A percentile compares a stretch with the other conserved stretches of the same genome.
Evolutionary conservation across 1,140 invertebrate species (phyloP).

Genomic region (Sycobia sp.): DNA sequence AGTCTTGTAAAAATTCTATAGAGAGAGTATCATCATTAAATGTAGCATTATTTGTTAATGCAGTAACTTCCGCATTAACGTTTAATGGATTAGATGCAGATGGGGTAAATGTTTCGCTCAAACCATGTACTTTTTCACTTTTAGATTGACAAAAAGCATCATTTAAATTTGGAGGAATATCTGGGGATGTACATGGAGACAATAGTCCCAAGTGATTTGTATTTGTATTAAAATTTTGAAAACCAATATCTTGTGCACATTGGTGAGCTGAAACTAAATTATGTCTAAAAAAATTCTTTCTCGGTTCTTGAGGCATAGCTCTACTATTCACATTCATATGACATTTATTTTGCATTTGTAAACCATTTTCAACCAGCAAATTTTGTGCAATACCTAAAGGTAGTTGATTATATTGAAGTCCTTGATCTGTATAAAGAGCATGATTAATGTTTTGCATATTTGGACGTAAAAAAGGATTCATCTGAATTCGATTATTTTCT

Average conservation of each 20-base stretch:
- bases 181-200: slow-evolving; percentile 49
- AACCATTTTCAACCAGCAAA: slow-evolving; percentile 44
- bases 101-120: slow-evolving; percentile 52
- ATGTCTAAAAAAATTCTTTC: slow-evolving; percentile 41
- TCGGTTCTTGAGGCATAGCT: slow-evolving; percentile 55
- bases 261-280: slow-evolving; percentile 39
- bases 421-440: slow-evolving; percentile 31
- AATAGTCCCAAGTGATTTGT: slow-evolving; percentile 37
- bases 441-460: slow-evolving; percentile 45
- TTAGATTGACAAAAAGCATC: slow-evolving; percentile 53
- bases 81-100: slow-evolving; percentile 34
- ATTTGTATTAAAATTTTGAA: slow-evolving; percentile 36
- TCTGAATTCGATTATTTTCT: slow-evolving; percentile 43
- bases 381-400: slow-evolving; percentile 31
- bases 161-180: slow-evolving; percentile 53
- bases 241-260: slow-evolving; percentile 35
- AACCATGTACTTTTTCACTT: slow-evolving; percentile 43
- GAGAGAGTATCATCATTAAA: slow-evolving; percentile 58
- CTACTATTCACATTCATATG: slow-evolving; percentile 42
- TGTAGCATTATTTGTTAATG: slow-evolving; percentile 58
- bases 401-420: slow-evolving; percentile 28
- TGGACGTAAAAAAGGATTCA: slow-evolving; percentile 45
- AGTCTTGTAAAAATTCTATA: slow-evolving; percentile 54
- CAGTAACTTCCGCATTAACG: slow-evolving; percentile 46
- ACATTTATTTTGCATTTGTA: slow-evolving; percentile 41